Conservation (phyloP, 2,888 invertebrate genomes). For the Campoletis raptor region DNA sequence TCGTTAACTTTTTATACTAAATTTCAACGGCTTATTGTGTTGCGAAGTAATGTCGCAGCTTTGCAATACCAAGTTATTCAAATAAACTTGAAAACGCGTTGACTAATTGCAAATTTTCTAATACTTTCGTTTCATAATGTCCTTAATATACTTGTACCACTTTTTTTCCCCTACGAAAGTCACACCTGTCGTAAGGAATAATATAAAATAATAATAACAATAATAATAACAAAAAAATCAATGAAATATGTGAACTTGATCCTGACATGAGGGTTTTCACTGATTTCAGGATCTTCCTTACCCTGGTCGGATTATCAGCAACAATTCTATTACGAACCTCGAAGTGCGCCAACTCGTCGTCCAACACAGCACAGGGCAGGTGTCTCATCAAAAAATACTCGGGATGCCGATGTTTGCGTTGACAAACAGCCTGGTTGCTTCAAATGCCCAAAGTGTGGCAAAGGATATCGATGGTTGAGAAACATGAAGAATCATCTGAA, state of each 20-base stretch:
- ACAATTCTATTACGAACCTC: conserved; percentile 58
- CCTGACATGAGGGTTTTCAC: conserved; percentile 66
- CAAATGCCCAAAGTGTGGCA: conserved; percentile 87
- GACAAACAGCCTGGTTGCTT: conserved; percentile 80
- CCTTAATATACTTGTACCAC: background rate
- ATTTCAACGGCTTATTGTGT: conserved; percentile 1
- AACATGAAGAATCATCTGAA: conserved; percentile 87
- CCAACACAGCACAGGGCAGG: conserved; percentile 27
- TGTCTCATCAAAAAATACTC: conserved; percentile 37
- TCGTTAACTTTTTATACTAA: conserved; percentile 28
- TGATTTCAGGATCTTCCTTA: conserved; percentile 68
- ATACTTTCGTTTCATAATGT: conserved; percentile 1
- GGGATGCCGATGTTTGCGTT: conserved; percentile 61
- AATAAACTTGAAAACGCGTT: conserved; percentile 5
- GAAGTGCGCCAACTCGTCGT: conserved; percentile 36
- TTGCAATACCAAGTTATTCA: conserved; percentile 3
- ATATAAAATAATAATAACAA: background rate
- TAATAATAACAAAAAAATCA: conserved; percentile 23
- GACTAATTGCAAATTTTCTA: background rate
- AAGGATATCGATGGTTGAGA: conserved; percentile 87
- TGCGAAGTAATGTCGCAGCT: conserved; percentile 7
- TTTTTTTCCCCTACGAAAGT: background rate
- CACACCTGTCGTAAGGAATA: background rate
- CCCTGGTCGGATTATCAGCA: conserved; percentile 66
- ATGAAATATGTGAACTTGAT: conserved; percentile 59